Conservation (phyloP, 37 sponge, comb jelly and placozoan genomes). For the Theonella swinhoei region DNA sequence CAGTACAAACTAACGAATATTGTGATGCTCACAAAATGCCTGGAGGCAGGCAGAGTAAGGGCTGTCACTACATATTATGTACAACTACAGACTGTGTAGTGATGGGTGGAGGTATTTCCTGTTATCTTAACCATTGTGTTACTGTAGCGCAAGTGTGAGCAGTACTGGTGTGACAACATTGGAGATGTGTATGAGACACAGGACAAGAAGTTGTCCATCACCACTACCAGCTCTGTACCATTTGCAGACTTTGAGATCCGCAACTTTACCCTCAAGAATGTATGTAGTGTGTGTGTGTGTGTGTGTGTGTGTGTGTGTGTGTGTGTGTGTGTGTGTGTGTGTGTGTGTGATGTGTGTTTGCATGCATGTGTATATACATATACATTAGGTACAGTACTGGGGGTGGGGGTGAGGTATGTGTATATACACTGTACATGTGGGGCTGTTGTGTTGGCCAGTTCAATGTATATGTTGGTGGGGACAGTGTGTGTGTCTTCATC, state of each 20-base stretch:
- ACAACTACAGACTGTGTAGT: no score
- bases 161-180: slow-evolving; percentile 89
- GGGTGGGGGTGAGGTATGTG: no score
- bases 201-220: slow-evolving; percentile 42
- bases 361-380: no score
- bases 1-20: slow-evolving; percentile 45
- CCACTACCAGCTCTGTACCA: slow-evolving; percentile 42
- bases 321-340: no score
- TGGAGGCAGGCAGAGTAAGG: slow-evolving; percentile 65
- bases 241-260: slow-evolving; percentile 82
- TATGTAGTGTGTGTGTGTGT: slow-evolving; percentile 36
- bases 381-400: no score
- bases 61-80: no score
- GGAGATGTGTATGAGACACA: slow-evolving; percentile 39
- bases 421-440: no score
- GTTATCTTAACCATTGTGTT: neutral
- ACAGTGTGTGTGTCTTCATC: no score
- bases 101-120: neutral
- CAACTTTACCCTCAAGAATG: slow-evolving; percentile 48
- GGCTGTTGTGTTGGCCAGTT: no score
- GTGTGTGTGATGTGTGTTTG: no score
- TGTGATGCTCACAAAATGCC: slow-evolving; percentile 68
- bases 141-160: slow-evolving; percentile 84
- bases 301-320: no score
- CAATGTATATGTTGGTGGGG: no score